Evolutionary conservation across 2,113 vertebrate genomes (phyloP), one percentile per base, ranked within the genome.

Genomic region (Columbina picui): DNA sequence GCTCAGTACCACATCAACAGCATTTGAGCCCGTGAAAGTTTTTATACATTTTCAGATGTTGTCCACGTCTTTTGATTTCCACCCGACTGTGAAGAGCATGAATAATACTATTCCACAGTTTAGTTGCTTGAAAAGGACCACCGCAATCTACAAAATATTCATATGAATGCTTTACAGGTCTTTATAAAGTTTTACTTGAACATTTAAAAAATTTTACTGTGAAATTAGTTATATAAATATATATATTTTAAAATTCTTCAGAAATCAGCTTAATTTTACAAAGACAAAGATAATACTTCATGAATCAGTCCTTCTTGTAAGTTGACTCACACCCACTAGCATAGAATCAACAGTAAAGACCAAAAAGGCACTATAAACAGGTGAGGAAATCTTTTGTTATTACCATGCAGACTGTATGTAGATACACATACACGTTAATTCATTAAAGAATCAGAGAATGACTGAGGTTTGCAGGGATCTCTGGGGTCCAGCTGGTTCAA

Each of bases 91-190:
- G 98, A 86, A 99, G 97, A 34, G 98, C 98, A 34, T 96, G 97
- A 87, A 99, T 98, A 95, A 99, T 98, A 96, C 98, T 98, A 83
- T 98, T 97, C 98, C 98, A 99, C 16, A 99, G 96, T 63, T 98
- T 98, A 34, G 98, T 99, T 52, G 98, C 98, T 83, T 98, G 98
- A 91, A 99, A 99, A 53, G 98, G 98, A 59, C 98, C 98, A 19
- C 95, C 92, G 3, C 91, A 96, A 74, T 96, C 98, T 99, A 57
- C 34, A 94, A 96, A 73, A 87, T 3, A 84, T 64, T 75, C 55
- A 76, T 12, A 74, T 21, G 17, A 29, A 79, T 36, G 9, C 43
- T 52, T 52, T 52, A 52, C 50, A 52, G 25, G 7, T 52, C 25
- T 52, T 52, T 52, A 52, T 27, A 52, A 52, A 52, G 14, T 14